Evolutionary conservation across 2,113 vertebrate genomes (phyloP).

Genomic region (Salminus brasiliensis): DNA sequence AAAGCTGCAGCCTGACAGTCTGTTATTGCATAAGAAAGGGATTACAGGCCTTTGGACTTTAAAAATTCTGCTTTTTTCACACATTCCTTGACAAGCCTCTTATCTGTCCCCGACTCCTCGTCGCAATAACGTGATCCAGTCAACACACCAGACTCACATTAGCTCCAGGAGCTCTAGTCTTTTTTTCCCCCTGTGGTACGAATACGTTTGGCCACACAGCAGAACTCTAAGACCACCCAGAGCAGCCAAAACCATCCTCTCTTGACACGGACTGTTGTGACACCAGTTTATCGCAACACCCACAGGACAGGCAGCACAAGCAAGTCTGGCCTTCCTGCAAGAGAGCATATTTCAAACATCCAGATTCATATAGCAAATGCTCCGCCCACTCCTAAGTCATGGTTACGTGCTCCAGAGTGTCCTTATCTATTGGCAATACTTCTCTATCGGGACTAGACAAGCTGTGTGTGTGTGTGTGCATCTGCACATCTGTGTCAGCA

Average conservation of each 20-base stretch:
- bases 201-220: too few species aligned
- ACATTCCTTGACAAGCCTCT: not conserved
- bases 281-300: not conserved
- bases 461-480: too few species aligned
- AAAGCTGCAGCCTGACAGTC: not conserved
- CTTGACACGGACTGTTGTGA: not conserved
- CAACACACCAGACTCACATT: not conserved
- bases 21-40: constrained; percentile 12
- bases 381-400: too few species aligned
- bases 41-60: constrained; percentile 1
- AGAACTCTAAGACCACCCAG: not conserved
- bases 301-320: not conserved
- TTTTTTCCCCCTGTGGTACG: too few species aligned
- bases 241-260: not conserved
- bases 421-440: too few species aligned
- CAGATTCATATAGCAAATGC: too few species aligned
- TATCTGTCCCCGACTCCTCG: not conserved
- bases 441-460: too few species aligned
- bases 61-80: not conserved
- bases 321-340: too few species aligned
- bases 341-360: too few species aligned
- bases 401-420: too few species aligned
- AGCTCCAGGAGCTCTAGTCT: not conserved
- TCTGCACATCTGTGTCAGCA: too few species aligned
- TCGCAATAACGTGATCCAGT: not conserved